Evolutionary conservation across 2,888 invertebrate genomes (phyloP).

Genomic region (Hybos culiciformis): DNA sequence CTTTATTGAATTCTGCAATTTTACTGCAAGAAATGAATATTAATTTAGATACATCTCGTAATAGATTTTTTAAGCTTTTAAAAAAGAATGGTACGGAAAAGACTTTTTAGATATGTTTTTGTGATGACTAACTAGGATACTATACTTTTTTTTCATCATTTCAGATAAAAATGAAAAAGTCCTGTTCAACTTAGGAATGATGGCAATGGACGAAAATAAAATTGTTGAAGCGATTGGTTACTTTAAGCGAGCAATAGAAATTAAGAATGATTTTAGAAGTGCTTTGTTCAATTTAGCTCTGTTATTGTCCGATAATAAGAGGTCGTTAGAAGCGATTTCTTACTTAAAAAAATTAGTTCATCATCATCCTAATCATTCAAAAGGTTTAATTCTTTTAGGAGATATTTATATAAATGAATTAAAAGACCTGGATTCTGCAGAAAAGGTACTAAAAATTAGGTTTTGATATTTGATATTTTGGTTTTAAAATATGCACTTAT

Average conservation of each 20-base stretch:
- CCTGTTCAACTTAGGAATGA: constrained; percentile 91
- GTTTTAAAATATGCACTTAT: no score
- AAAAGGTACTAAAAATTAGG: no score
- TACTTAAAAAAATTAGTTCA: constrained; percentile 81
- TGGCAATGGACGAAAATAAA: constrained; percentile 90
- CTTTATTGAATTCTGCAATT: constrained; percentile 88
- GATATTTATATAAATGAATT: constrained; percentile 94
- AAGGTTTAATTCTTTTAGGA: constrained; percentile 83
- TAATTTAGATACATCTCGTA: constrained; percentile 62
- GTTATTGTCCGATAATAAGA: constrained; percentile 71
- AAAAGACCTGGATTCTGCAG: constrained; percentile 87
- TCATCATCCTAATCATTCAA: constrained; percentile 85
- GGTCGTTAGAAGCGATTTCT: constrained; percentile 83
- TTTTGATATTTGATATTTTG: constrained; percentile 52
- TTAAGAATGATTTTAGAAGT: constrained; percentile 81
- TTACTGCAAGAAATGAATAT: constrained; percentile 79
- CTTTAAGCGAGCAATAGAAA: constrained; percentile 76
- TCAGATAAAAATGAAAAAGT: constrained; percentile 81
- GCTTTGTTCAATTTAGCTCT: constrained; percentile 90
- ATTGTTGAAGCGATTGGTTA: constrained; percentile 78
- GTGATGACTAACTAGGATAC: no score
- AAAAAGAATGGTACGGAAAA: constrained; percentile 39
- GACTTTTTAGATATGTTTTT: no score
- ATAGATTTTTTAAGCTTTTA: constrained; percentile 67
- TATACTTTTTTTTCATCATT: no score